Base-by-base conservation (phyloP, 2,113 vertebrate species). In the Protobothrops mucrosquamatus region DNA sequence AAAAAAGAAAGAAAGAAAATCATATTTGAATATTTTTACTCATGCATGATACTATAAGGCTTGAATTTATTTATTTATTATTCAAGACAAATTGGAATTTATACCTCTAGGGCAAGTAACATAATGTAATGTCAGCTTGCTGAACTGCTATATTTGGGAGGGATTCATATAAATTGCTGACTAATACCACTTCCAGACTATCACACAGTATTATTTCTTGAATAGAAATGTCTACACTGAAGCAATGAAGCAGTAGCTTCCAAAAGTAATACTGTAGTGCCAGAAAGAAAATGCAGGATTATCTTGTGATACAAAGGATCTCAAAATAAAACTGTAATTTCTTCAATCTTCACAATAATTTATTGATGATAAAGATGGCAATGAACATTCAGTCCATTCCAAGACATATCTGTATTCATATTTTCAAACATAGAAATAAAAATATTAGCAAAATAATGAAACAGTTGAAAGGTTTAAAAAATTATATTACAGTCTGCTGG, bases 1-100 rank as follows among this genome's bases (percentile, higher is more conserved):
- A 61, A 93, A 3, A 12, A 12, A 95, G 46, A 51, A 51, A 9
- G 48, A 51, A 95, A 88, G 94, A 87, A 95, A 92, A 94, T 90
- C 92, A 87, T 94, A 94, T 92, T 93, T 94, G 92, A 94, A 91
- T 92, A 15, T 91, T 86, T 89, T 81, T 34, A 57, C 93, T n/a
- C 2, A 24, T 81, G 15, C 29, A 6, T 86, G 88, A 91, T 87
- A 95, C 92, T 9, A 91, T 34, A 93, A 91, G 39, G 87, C 57
- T 94, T 56, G 92, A 94, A 20, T 8, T 88, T 91, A 94, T 95
- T 55, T 93, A 64, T 94, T 29, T 95, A 46, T 94, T 95, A 24
- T 94, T 92, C 55, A 86, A 91, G 90, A 87, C 87, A 96, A 96
- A 96, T 29, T 91, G 54, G 26, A 95, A 94, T 18, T 90, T 92